Percentiles rank a stretch among this genome's conserved stretches.
These are phyloP conservation scores for Aphelocoma coerulescens DNA, from an alignment of 2,113 vertebrate genomes.

Conservation along the genomic window DNA sequence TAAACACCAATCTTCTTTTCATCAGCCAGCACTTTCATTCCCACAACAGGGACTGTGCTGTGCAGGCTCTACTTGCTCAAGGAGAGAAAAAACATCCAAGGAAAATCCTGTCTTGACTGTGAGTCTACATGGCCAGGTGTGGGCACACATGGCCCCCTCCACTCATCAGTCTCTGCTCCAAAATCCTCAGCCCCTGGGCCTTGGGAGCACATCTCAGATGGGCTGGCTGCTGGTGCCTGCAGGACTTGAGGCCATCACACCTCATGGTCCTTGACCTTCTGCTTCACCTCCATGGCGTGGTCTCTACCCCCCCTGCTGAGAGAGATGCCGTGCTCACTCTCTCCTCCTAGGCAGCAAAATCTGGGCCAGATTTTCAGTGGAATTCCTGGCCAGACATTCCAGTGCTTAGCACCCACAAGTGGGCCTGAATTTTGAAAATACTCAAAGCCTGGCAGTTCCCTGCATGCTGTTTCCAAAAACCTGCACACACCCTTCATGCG, in stretches of 20 bases:
- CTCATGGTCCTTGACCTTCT: not conserved
- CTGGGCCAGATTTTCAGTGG: not conserved
- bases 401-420: not conserved
- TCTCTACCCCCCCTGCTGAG: not conserved
- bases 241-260: not conserved
- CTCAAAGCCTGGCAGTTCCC: not conserved
- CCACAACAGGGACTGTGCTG: fast-evolving
- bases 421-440: slow-evolving; percentile 6
- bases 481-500: not conserved
- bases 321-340: fast-evolving
- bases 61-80: not conserved
- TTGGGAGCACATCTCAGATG: not conserved
- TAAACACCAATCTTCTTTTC: not conserved
- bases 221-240: not conserved
- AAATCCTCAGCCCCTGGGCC: not conserved
- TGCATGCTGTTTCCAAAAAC: not conserved
- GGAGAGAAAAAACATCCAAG: not conserved
- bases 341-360: not conserved
- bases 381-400: slow-evolving; percentile 4
- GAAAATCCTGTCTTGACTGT: not conserved
- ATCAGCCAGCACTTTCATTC: not conserved
- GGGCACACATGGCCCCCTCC: not conserved
- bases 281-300: not conserved
- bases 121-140: not conserved
- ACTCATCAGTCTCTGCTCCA: not conserved